phyloP scores from a whole-genome alignment of 1,140 invertebrate genomes.

The Hylaeus volcanicus region DNA sequence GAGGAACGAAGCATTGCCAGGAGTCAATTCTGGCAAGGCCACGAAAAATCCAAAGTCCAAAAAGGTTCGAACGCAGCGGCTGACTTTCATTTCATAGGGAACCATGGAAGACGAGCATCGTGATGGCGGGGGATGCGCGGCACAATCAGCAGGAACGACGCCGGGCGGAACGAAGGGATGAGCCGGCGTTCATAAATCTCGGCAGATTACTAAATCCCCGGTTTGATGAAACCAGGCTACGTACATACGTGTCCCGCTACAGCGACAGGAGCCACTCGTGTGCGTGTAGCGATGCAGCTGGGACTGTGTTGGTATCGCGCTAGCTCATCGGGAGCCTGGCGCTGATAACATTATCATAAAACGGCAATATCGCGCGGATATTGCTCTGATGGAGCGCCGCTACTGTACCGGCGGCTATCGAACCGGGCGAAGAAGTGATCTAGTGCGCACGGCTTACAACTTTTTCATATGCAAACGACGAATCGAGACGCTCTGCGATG shows the following conservation, averaged over 20 bases:
- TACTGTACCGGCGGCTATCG: slow-evolving; percentile 29
- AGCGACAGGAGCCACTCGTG: slow-evolving; percentile 34
- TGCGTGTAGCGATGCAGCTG: slow-evolving; percentile 38
- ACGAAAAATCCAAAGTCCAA: slow-evolving; percentile 64
- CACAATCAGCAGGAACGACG: slow-evolving; percentile 71
- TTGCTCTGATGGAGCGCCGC: slow-evolving; percentile 63
- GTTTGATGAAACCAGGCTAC: slow-evolving; percentile 78
- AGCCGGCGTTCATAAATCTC: slow-evolving; percentile 80
- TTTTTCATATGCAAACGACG: slow-evolving; percentile 76
- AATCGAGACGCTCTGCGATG: slow-evolving; percentile 21
- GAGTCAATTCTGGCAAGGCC: slow-evolving; percentile 44
- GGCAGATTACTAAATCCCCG: slow-evolving; percentile 81
- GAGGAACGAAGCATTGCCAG: not conserved
- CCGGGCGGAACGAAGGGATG: slow-evolving; percentile 69
- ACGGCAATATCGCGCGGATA: slow-evolving; percentile 78
- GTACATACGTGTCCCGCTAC: slow-evolving; percentile 59
- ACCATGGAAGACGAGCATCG: slow-evolving; percentile 51
- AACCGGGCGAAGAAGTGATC: slow-evolving; percentile 61
- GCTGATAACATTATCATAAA: slow-evolving; percentile 82
- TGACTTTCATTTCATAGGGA: slow-evolving; percentile 62
- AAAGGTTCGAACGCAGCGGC: slow-evolving; percentile 52
- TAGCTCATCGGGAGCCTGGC: slow-evolving; percentile 75
- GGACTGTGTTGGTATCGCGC: slow-evolving; percentile 71
- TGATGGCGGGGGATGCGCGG: slow-evolving; percentile 61
- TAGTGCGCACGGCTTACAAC: slow-evolving; percentile 52